phyloP scores from a whole-genome alignment of 2,797 vertebrate genomes.

The Cetoscarus ocellatus region DNA sequence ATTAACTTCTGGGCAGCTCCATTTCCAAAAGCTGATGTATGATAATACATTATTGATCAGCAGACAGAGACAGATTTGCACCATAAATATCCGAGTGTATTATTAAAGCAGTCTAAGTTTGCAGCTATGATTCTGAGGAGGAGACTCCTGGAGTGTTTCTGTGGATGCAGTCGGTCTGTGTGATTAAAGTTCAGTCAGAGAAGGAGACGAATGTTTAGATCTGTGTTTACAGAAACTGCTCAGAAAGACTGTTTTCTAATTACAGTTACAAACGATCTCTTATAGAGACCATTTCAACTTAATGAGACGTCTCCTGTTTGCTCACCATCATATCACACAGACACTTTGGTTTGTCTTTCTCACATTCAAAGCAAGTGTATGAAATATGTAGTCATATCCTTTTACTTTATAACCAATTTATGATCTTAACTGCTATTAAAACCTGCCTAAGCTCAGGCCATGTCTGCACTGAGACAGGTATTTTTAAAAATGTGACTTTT shows the following conservation, averaged over 20 bases:
- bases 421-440: too few relatives aligned
- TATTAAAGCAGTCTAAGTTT: slow-evolving; percentile 59
- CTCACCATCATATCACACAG: not conserved
- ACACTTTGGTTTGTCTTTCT: too few relatives aligned
- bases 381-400: too few relatives aligned
- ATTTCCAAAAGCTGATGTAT: slow-evolving; percentile 79
- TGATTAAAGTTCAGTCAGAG: slow-evolving; percentile 18
- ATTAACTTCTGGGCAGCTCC: slow-evolving; percentile 75
- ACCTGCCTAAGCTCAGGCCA: too few relatives aligned
- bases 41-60: slow-evolving; percentile 82
- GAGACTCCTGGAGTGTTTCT: slow-evolving; percentile 26
- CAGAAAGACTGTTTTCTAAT: not conserved
- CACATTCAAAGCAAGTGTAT: too few relatives aligned
- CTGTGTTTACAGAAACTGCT: not conserved
- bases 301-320: not conserved
- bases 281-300: not conserved
- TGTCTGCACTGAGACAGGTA: too few relatives aligned
- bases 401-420: too few relatives aligned
- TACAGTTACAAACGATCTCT: not conserved
- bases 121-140: slow-evolving; percentile 22
- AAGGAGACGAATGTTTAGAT: not conserved
- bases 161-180: not conserved
- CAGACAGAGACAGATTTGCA: slow-evolving; percentile 66
- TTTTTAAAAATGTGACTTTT: too few relatives aligned
- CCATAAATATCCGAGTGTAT: slow-evolving; percentile 71